Conservation (phyloP, 2,888 invertebrate genomes). For the Patella pellucida region DNA sequence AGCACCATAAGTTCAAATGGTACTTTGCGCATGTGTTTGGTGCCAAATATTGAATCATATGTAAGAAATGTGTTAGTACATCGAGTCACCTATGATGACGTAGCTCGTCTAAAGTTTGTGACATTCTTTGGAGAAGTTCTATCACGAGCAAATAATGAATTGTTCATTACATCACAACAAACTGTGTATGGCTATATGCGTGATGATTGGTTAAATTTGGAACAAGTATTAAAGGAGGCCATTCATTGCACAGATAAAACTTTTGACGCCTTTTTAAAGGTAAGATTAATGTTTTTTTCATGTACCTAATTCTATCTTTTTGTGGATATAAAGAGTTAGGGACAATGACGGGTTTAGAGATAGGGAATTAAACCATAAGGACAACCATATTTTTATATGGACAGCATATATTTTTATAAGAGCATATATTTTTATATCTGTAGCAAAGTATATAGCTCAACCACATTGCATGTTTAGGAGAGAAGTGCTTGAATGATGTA, state of each 20-base stretch:
- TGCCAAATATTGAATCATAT: neutral
- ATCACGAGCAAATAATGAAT: slow-evolving; percentile 24
- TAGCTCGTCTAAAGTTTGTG: slow-evolving; percentile 32
- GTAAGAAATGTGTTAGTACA: slow-evolving; percentile 8
- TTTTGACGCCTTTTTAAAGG: slow-evolving; percentile 30
- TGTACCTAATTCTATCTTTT: too few relatives aligned
- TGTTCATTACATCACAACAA: slow-evolving; percentile 28
- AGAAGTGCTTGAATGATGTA: too few relatives aligned
- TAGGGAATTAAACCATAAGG: neutral
- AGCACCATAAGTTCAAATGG: too few relatives aligned
- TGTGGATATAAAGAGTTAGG: neutral
- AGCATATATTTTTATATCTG: too few relatives aligned
- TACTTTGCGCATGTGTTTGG: neutral
- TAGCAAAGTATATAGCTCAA: too few relatives aligned
- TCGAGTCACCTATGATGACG: slow-evolving; percentile 16
- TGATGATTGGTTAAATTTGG: slow-evolving; percentile 31
- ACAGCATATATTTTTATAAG: too few relatives aligned
- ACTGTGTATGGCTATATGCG: slow-evolving; percentile 28
- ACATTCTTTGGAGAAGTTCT: slow-evolving; percentile 32
- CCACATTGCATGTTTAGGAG: too few relatives aligned
- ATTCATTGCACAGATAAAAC: slow-evolving; percentile 36
- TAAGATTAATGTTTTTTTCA: neutral
- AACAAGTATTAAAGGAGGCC: slow-evolving; percentile 30
- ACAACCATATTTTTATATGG: too few relatives aligned
- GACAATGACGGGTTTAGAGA: slow-evolving; percentile 15